Conservation (phyloP, 1,140 invertebrate species). For the Meloidogyne exigua region DNA sequence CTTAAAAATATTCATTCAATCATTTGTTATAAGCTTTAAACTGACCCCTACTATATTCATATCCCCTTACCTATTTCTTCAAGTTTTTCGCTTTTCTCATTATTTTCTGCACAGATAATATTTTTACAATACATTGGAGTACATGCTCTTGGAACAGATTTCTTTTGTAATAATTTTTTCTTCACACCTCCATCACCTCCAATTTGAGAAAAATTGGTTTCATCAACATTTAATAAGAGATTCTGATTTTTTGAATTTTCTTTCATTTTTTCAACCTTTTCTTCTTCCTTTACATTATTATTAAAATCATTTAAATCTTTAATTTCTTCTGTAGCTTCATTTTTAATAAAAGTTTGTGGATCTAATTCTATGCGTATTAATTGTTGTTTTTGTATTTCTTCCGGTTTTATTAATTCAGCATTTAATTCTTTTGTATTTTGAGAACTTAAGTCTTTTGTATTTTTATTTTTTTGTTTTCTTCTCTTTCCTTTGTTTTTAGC, state of each 20-base stretch:
- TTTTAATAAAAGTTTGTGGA: not conserved
- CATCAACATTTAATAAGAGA: not conserved
- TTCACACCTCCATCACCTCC: slow-evolving; percentile 20
- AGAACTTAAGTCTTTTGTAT: slow-evolving; percentile 9
- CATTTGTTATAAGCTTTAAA: no score
- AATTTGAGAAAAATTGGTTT: not conserved
- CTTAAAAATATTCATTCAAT: no score
- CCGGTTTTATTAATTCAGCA: not conserved
- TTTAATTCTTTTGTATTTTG: not conserved
- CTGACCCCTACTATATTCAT: no score
- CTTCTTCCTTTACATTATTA: not conserved
- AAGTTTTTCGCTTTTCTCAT: not conserved
- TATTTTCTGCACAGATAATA: not conserved
- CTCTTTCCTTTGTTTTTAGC: slow-evolving; percentile 21
- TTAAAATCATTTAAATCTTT: slow-evolving; percentile 4
- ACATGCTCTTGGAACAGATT: not conserved
- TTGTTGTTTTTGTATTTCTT: not conserved
- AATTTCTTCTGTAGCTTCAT: not conserved
- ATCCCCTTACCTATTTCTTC: not conserved
- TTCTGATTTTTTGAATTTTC: slow-evolving; percentile 1
- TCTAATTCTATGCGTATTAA: not conserved
- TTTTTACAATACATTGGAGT: slow-evolving; percentile 8
- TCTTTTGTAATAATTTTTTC: slow-evolving; percentile 24
- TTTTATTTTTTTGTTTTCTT: slow-evolving; percentile 14
- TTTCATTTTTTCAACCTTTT: not conserved